A percentile compares a stretch with the other conserved stretches of the same genome.
phyloP scores from a whole-genome alignment of 37 sponge, comb jelly and placozoan species.

The Oscarella lobularis region DNA sequence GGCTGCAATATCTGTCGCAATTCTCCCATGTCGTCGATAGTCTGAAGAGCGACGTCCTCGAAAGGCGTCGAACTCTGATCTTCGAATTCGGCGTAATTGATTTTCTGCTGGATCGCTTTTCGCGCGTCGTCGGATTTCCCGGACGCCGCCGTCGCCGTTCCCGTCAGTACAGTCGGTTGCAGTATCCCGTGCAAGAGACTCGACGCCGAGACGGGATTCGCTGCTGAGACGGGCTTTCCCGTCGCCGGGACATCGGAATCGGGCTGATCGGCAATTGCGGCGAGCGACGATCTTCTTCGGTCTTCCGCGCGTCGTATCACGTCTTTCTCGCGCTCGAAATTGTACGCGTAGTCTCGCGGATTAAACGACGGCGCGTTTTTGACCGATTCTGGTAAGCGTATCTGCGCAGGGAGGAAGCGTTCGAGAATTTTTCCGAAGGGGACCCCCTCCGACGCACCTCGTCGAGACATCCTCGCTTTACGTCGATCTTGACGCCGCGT shows the following conservation, averaged over 20 bases:
- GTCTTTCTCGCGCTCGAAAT: neutral
- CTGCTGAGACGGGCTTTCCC: neutral
- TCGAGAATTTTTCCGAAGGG: too few relatives aligned
- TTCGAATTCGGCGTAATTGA: neutral
- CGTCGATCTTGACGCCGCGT: neutral
- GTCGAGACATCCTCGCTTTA: too few relatives aligned
- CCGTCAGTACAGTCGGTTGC: neutral
- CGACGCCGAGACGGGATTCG: neutral
- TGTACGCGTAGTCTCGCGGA: neutral
- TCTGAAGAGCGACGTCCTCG: neutral
- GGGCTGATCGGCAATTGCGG: neutral
- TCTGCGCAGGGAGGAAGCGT: too few relatives aligned
- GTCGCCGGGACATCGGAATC: neutral
- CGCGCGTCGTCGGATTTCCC: too few relatives aligned
- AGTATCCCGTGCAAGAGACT: neutral
- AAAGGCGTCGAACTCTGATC: neutral
- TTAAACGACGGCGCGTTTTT: neutral
- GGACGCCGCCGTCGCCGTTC: neutral
- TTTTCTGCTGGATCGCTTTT: too few relatives aligned
- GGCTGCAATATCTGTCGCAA: neutral
- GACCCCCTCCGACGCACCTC: too few relatives aligned
- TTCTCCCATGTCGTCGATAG: neutral
- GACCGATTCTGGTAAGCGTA: too few relatives aligned
- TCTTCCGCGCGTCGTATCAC: neutral
- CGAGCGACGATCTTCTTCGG: neutral